Percentiles rank a stretch among this genome's conserved stretches.
Conservation (phyloP, 2,888 invertebrate species). For the Latheticus oryzae region DNA sequence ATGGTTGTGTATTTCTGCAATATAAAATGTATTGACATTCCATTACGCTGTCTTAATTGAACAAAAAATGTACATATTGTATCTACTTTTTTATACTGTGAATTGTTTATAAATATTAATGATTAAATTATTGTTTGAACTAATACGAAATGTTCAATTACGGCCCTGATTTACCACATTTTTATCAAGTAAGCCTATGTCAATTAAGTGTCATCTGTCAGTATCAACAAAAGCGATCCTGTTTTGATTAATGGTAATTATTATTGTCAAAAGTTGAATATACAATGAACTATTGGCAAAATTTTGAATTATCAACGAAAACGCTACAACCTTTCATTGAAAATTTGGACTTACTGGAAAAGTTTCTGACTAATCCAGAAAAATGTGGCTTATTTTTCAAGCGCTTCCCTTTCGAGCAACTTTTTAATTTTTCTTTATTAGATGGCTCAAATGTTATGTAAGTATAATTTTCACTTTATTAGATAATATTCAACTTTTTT, state of each 20-base stretch:
- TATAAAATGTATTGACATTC: conserved; percentile 16
- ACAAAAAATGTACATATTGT: conserved; percentile 25
- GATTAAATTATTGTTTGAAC: conserved; percentile 28
- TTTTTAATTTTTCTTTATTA: conserved; percentile 4
- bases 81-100: conserved; percentile 32
- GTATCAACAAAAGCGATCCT: not conserved
- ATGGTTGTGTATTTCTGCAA: conserved; percentile 26
- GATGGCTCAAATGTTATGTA: conserved; percentile 1
- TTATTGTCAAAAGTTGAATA: not conserved
- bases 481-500: no score
- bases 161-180: no score
- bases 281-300: conserved; percentile 1
- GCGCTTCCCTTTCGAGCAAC: conserved; percentile 17
- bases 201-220: conserved; percentile 4
- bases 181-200: not conserved
- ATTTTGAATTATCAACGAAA: conserved; percentile 8
- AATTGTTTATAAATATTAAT: conserved; percentile 28
- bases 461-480: conserved; percentile 3
- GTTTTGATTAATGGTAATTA: not conserved
- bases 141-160: no score
- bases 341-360: not conserved
- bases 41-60: conserved; percentile 8
- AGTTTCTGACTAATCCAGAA: conserved; percentile 2
- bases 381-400: not conserved
- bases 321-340: conserved; percentile 7